Evolutionary conservation across 2,797 vertebrate genomes (phyloP), one percentile per base, ranked within the genome.

Genomic region (Cygnus olor): DNA sequence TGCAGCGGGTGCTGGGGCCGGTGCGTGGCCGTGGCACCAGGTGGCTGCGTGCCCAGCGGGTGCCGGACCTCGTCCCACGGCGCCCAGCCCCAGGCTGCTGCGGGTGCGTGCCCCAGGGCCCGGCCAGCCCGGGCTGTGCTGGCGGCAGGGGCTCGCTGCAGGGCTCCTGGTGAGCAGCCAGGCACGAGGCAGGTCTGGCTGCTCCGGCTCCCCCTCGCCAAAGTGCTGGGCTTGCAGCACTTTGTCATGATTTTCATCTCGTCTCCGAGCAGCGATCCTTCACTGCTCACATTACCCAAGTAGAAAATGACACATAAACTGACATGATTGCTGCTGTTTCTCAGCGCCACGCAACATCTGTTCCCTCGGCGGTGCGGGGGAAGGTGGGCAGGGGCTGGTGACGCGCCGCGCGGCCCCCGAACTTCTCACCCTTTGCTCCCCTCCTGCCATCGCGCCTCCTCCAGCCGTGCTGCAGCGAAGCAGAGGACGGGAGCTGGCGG

Each of bases 251-350:
- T 89, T 83, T 80, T 21, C 24, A n/a, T 49, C 54, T 61, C 9
- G 10, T 71, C 69, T 61, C 71, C 3, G 24, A 58, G 69, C 85
- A 45, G 72, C 63, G 27, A 86, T 76, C 77, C 74, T 63, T 85
- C 5, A 10, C 61, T 3, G 16, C 92, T 58, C 22, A 34, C 34
- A 1, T 47, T 45, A 78, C 81, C 81, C 32, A 8, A 16, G 83
- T n/a, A 82, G 78, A 69, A 66, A 72, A 82, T 84, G 78, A 68
- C 58, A n/a, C 61, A 27, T 40, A 38, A 93, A 70, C 57, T 84
- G 88, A 51, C 42, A 22, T 5, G 28, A 85, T 73, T 49, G 45
- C 66, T 7, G 3, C 27, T 63, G 7, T 30, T 36, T 61, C 30
- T 64, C 57, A 5, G 84, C 34, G 6, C 79, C 27, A 3, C 19